Conservation (phyloP, 2,113 vertebrate species). For the Podilymbus podiceps region DNA sequence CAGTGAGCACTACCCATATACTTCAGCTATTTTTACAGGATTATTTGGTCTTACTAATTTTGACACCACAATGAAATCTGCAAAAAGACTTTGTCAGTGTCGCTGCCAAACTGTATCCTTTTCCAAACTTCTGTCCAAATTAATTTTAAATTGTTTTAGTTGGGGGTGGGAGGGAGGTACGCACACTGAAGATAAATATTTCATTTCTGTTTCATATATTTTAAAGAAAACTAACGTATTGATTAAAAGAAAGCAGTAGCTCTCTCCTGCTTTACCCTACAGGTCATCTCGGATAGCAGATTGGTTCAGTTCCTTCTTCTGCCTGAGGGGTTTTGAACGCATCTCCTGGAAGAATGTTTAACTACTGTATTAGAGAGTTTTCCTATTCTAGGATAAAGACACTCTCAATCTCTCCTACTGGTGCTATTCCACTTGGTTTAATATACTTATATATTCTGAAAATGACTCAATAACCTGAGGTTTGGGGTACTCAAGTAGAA, state of each 20-base stretch:
- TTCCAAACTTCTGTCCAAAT: background rate
- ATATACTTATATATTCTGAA: conserved; percentile 11
- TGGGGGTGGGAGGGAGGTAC: background rate
- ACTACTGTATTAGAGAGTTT: background rate
- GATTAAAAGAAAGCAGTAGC: background rate
- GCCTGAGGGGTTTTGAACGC: background rate
- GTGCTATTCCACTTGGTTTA: conserved; percentile 5
- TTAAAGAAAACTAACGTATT: background rate
- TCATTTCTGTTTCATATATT: background rate
- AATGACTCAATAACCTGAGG: background rate
- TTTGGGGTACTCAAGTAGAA: background rate
- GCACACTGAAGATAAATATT: background rate
- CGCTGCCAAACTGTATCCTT: background rate
- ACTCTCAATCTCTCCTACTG: conserved; percentile 8
- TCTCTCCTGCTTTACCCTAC: background rate
- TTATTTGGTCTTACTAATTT: conserved; percentile 21
- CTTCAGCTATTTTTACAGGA: conserved; percentile 6
- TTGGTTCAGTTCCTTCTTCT: background rate
- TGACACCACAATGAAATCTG: background rate
- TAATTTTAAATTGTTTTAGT: background rate
- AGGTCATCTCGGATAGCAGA: background rate
- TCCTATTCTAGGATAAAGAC: background rate
- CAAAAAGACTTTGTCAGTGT: background rate
- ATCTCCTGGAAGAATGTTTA: background rate
- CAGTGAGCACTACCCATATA: conserved; percentile 38